Percentiles rank a stretch among this genome's conserved stretches.
phyloP scores from a whole-genome alignment of 1,140 invertebrate genomes.

The Eumeta japonica region DNA sequence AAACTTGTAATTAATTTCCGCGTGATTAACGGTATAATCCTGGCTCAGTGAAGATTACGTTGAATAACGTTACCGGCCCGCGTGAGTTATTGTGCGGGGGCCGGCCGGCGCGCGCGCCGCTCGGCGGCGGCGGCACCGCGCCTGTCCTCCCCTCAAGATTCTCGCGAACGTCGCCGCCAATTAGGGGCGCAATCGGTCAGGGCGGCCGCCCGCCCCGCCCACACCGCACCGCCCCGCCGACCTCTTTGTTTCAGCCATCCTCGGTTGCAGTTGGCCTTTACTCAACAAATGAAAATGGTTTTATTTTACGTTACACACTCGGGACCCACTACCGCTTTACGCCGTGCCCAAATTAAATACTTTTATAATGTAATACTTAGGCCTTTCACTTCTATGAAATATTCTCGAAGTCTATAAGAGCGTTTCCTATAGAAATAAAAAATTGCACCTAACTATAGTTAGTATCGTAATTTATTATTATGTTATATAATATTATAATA shows the following conservation, averaged over 20 bases:
- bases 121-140: slow-evolving; percentile 18
- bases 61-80: slow-evolving; percentile 26
- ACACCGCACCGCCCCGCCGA: slow-evolving; percentile 20
- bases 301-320: slow-evolving; percentile 28
- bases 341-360: not conserved
- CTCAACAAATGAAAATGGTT: slow-evolving; percentile 47
- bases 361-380: not conserved
- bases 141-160: slow-evolving; percentile 56
- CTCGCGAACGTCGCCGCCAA: slow-evolving; percentile 57
- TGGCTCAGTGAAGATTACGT: slow-evolving; percentile 52
- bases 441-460: no score
- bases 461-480: no score
- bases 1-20: slow-evolving; percentile 57
- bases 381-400: no score
- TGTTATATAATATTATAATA: no score
- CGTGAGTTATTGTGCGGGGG: slow-evolving; percentile 45
- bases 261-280: slow-evolving; percentile 25
- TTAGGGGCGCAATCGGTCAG: slow-evolving; percentile 59
- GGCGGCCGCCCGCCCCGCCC: slow-evolving; percentile 25
- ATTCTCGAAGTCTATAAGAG: no score
- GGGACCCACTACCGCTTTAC: no score
- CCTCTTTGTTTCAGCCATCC: slow-evolving; percentile 34
- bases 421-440: no score
- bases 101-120: slow-evolving; percentile 15
- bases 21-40: slow-evolving; percentile 55